Evolutionary conservation across 23 tunicate species (phyloP), one percentile per base, ranked within the genome.

Genomic region (Diplosoma virens): DNA sequence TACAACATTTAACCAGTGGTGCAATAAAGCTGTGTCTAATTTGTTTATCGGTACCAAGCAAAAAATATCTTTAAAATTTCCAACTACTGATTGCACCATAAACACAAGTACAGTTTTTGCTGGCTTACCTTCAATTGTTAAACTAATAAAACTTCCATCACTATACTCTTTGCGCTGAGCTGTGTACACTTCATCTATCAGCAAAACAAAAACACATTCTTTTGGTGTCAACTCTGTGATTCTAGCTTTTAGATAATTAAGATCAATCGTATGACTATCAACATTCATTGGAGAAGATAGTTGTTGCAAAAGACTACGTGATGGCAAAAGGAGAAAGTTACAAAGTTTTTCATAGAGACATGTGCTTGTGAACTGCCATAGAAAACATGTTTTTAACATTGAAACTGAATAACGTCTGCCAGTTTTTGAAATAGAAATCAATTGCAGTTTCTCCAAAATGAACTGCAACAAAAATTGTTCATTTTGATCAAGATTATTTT

Each of bases 161-260:
- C 20, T 6, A 24, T 69, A 69, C 28, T 69, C 75, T 20, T 14
- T 69, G 4, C 75, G 75, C 23, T 69, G 59, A 14, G 75, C 75
- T 33, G 75, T 69, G 23, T 69, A 69, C 21, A 69, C 75, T 35
- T 69, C 75, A 25, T 69, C 75, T 3, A 69, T 69, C 59, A 69
- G 14, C 21, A 69, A 58, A 14, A 58, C 36, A 9, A 69, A 21
- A 28, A 69, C 11, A 18, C 55, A 29, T 35, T 69, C 75, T 20
- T 25, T 37, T 6, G 34, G 58, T 33, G 7, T 35, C 55, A 69
- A 69, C 34, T 5, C 6, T 21, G 34, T 16, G 7, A 58, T 35
- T 35, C 75, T 21, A 20, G 28, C 11, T 6, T 21, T 25, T 18
- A 69, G 23, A 35, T 69, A 69, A 20, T 11, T 6, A 5, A 69